Conservation (phyloP, 1,140 invertebrate genomes). For the Eumaeus atala region DNA sequence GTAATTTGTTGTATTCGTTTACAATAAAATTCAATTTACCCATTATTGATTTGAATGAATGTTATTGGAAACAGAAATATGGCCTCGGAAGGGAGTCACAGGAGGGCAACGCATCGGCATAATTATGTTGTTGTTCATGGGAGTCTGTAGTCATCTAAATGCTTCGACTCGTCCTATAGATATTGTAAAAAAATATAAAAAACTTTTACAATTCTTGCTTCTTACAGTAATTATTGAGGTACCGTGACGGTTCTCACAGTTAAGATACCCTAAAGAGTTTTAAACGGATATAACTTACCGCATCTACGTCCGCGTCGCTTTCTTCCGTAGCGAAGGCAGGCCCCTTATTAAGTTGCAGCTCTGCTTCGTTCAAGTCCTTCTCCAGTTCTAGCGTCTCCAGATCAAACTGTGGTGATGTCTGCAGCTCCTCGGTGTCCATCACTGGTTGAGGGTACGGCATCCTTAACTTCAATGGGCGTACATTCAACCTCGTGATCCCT, state of each 20-base stretch:
- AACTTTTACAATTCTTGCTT: background rate
- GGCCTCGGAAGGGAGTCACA: too few relatives aligned
- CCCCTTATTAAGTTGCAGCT: slow-evolving; percentile 49
- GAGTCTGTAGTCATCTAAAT: too few relatives aligned
- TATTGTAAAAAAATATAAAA: too few relatives aligned
- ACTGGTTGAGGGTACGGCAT: slow-evolving; percentile 37
- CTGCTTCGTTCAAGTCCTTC: slow-evolving; percentile 42
- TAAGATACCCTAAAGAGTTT: background rate
- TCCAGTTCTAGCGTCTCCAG: slow-evolving; percentile 48
- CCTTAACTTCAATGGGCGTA: slow-evolving; percentile 46
- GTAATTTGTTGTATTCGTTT: too few relatives aligned
- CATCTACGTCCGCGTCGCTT: slow-evolving; percentile 44
- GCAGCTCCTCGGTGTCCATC: slow-evolving; percentile 43
- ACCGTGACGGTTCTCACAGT: background rate
- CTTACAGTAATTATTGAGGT: background rate
- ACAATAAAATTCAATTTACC: too few relatives aligned
- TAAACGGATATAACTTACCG: slow-evolving; percentile 36
- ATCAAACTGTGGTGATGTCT: slow-evolving; percentile 51
- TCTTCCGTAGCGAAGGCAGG: slow-evolving; percentile 53
- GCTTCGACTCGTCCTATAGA: too few relatives aligned
- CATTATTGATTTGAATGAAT: too few relatives aligned
- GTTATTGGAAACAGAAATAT: too few relatives aligned
- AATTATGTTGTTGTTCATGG: too few relatives aligned
- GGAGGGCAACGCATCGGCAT: too few relatives aligned
- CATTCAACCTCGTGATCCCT: slow-evolving; percentile 42